Evolutionary conservation across 2,113 vertebrate species (phyloP).

Genomic region (Nannospalax galili): DNA sequence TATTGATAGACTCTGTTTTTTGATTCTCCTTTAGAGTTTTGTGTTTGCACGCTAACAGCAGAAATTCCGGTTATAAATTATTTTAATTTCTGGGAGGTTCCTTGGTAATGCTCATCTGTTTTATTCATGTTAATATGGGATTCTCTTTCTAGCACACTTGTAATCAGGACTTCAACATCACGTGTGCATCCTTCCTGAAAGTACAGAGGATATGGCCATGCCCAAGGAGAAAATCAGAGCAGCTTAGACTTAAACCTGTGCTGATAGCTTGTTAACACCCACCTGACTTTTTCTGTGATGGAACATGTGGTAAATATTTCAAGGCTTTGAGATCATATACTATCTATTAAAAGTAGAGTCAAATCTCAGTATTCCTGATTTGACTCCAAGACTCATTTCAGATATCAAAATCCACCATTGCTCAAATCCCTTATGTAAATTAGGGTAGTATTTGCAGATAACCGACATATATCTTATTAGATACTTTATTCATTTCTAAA

Average conservation of each 20-base stretch:
- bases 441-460: not conserved
- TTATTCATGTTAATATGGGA: not conserved
- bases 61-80: not conserved
- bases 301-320: not conserved
- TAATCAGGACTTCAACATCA: not conserved
- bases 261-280: not conserved
- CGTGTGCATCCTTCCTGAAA: not conserved
- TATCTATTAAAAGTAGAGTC: not conserved
- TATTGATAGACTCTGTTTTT: not conserved
- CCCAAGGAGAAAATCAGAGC: not conserved
- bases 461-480: too few relatives aligned
- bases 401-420: not conserved
- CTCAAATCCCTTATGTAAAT: not conserved
- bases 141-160: not conserved
- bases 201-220: not conserved
- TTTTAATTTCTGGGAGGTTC: not conserved
- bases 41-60: not conserved
- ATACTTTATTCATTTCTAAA: not conserved
- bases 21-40: not conserved
- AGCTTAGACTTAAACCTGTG: not conserved
- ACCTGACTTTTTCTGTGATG: not conserved
- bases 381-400: not conserved
- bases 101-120: not conserved
- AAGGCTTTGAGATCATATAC: not conserved
- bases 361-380: not conserved